These are phyloP conservation scores for Pantherophis alleghaniensis DNA, from an alignment of 2,797 vertebrate species.

Conservation along the genomic window DNA sequence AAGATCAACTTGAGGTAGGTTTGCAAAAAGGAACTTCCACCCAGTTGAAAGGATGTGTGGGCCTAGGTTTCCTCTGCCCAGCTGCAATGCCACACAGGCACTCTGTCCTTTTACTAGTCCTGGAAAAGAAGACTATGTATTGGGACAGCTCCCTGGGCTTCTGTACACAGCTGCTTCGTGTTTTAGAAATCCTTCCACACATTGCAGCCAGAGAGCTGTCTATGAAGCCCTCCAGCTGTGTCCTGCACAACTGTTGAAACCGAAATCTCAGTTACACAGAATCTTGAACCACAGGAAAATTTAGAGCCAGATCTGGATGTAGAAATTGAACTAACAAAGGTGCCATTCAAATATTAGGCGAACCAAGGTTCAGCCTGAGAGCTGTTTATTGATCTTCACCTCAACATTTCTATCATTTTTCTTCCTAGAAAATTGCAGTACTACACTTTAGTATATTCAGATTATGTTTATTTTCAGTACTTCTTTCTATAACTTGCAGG, in stretches of 20 bases:
- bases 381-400: neutral
- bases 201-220: conserved; percentile 40
- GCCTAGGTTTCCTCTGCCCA: neutral
- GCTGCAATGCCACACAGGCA: neutral
- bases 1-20: neutral
- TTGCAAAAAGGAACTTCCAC: neutral
- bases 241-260: neutral
- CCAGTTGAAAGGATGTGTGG: neutral
- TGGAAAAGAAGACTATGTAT: conserved; percentile 40
- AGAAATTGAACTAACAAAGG: neutral
- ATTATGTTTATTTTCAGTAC: neutral
- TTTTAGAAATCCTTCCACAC: conserved; percentile 50
- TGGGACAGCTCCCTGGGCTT: conserved; percentile 50
- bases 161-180: conserved; percentile 62
- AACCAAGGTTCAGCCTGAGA: neutral
- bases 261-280: conserved; percentile 15
- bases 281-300: neutral
- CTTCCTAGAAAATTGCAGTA: neutral
- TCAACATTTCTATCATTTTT: neutral
- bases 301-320: neutral
- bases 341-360: neutral
- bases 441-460: neutral
- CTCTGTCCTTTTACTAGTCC: conserved; percentile 6
- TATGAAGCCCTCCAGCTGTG: conserved; percentile 35
- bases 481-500: neutral